Evolutionary conservation across 2,888 invertebrate genomes (phyloP), one percentile per base, ranked within the genome.

Genomic region (Nemotelus nigrinus): DNA sequence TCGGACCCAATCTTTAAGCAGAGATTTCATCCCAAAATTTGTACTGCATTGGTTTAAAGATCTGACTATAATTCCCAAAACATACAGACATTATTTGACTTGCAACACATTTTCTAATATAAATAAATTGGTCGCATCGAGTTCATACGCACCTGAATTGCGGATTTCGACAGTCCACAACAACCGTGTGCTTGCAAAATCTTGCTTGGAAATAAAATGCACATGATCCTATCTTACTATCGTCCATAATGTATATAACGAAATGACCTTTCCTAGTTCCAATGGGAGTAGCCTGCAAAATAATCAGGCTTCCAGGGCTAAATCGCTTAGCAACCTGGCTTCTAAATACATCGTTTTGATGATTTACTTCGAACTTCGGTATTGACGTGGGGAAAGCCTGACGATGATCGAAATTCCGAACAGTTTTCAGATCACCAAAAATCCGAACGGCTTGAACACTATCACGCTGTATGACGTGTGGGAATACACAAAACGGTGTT

Each of bases 331-430:
- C 87, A 48, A 84, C 82, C 80, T 87, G 87, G 78, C 86, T 86
- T 78, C 85, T 86, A 48, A 87, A 87, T 0, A 84, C 81, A 76
- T 71, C 67, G 10, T 45, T 57, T 8, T 64, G 55, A 75, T 86
- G 85, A 1, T 85, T 85, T 2, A 84, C 82, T 50, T 87, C 87
- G 77, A 87, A 82, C 5, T 85, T 84, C 10, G 87, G 87, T 85
- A 86, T 86, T 10, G 87, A 85, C 81, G 84, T 83, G 48, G 87
- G 87, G 65, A 84, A 87, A 0, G 85, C 80, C 2, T 84, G 82
- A 3, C 87, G 85, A 82, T 87, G 87, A 82, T 87, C 87, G 3
- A 87, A 85, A 80, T 87, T 87, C 78, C 84, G 85, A 45, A 87
- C 83, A 50, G 83, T 84, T 80, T 87, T 86, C 78, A 87, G 84